Evolutionary conservation across 2,797 vertebrate species (phyloP).

Genomic region (Gadopsis marmoratus): DNA sequence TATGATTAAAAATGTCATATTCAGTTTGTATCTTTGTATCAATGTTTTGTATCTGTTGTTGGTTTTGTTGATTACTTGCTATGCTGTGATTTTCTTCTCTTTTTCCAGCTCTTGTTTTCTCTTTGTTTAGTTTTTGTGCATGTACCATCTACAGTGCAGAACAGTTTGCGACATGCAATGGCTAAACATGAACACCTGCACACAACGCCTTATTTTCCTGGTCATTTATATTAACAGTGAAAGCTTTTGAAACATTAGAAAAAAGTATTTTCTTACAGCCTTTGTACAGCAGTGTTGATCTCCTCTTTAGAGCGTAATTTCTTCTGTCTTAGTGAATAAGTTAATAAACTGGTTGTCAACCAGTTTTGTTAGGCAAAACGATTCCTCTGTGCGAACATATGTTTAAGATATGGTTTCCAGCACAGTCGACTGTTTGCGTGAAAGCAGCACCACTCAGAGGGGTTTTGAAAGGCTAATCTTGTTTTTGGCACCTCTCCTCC

Average conservation of each 20-base stretch:
- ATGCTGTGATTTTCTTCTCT: not conserved
- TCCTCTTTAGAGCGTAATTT: slow-evolving; percentile 7
- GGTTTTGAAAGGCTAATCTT: slow-evolving; percentile 72
- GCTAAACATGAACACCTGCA: not conserved
- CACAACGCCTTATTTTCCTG: too few relatives aligned
- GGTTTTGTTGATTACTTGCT: not conserved
- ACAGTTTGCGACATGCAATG: not conserved
- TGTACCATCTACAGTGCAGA: not conserved
- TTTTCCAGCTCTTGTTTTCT: not conserved
- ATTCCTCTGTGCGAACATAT: slow-evolving; percentile 64
- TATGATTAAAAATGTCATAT: slow-evolving; percentile 46
- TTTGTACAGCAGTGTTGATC: not conserved
- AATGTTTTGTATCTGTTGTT: not conserved
- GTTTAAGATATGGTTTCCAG: slow-evolving; percentile 65
- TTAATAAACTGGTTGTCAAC: slow-evolving; percentile 39
- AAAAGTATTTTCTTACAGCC: not conserved
- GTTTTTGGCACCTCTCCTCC: slow-evolving; percentile 64
- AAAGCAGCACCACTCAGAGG: slow-evolving; percentile 62
- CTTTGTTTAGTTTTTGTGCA: not conserved
- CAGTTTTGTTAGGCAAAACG: slow-evolving; percentile 57
- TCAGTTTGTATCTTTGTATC: not conserved
- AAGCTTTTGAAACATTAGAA: not conserved
- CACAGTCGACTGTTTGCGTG: slow-evolving; percentile 39
- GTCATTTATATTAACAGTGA: not conserved
- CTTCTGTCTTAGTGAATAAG: slow-evolving; percentile 5